Evolutionary conservation across 1,140 invertebrate genomes (phyloP), one percentile per base, ranked within the genome.

Genomic region (Mercenaria mercenaria): DNA sequence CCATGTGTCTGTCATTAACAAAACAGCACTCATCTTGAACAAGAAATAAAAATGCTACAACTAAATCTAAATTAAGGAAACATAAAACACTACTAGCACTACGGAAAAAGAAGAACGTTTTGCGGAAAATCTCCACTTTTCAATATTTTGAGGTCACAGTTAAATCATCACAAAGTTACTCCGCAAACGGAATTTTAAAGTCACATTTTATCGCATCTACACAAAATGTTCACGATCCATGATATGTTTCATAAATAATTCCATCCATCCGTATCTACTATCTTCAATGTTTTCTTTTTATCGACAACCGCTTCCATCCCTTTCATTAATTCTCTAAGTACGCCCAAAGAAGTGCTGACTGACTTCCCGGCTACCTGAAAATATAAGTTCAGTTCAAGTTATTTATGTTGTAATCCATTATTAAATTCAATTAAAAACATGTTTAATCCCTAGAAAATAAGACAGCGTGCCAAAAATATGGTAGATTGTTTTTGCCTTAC

Each of bases 1-100:
- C 91, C 93, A 92, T 29, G 82, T 89, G 64, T 91, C 90, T 56
- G 84, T 81, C 86, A 92, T 90, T 29, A 92, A 72, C 61, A 94
- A 83, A 18, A 90, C 88, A 13, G 89, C 88, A 88, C 89, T 92
- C 93, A 94, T 94, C 64, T 59, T 87, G 37, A 43, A 2, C 6
- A 26, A 26, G 26, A 29, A 29, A 43, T 26, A 52, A 29, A 18
- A 41, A 85, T 50, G 10, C n/a, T 15, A 37, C 69, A 29, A 82
- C 34, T 39, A 32, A 77, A 32, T 8, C 61, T 43, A 83, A 56
- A 74, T 72, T 0, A 34, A 50, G 47, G 56, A 85, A 52, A 85
- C 34, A 41, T 85, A 85, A 39, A 61, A 56, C 50, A 34, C 32
- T 69, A 74, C 43, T 85, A 85, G 69, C 83, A 74, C 83, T 85